phyloP scores from a whole-genome alignment of 2,888 invertebrate genomes.

The Anaspis maculata region DNA sequence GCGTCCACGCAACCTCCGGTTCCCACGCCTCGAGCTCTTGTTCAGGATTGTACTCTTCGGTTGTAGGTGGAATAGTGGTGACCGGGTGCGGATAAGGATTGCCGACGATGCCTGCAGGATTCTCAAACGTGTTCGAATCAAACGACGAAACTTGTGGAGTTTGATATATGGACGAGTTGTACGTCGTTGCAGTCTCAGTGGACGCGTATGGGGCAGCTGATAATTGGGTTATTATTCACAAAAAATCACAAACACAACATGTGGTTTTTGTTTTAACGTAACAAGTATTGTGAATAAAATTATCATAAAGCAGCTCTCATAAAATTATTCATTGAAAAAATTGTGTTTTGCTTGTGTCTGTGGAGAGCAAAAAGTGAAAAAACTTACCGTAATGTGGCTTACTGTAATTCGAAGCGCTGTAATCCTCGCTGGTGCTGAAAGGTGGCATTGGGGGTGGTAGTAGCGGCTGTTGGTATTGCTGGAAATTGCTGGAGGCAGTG shows the following conservation, averaged over 20 bases:
- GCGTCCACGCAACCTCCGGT: slow-evolving; percentile 34
- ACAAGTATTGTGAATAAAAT: too few species aligned
- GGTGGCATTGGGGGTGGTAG: slow-evolving; percentile 49
- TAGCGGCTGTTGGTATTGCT: slow-evolving; percentile 37
- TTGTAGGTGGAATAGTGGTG: too few species aligned
- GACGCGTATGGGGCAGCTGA: background rate
- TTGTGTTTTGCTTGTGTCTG: too few species aligned
- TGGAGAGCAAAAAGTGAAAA: background rate
- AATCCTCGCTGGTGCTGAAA: slow-evolving; percentile 29
- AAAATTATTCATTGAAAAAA: too few species aligned
- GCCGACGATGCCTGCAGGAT: background rate
- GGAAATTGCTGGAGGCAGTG: slow-evolving; percentile 12
- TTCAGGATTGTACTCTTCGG: slow-evolving; percentile 38
- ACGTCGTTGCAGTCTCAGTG: background rate
- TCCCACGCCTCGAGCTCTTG: slow-evolving; percentile 45
- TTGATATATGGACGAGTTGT: slow-evolving; percentile 2
- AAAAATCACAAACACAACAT: too few species aligned
- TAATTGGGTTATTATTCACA: too few species aligned
- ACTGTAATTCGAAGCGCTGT: background rate
- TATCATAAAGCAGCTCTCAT: too few species aligned
- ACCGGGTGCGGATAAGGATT: background rate
- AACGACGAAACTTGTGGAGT: slow-evolving; percentile 7
- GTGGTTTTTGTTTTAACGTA: too few species aligned
- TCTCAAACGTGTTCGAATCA: background rate
- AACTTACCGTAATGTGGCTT: slow-evolving; percentile 1